A percentile compares a stretch with the other conserved stretches of the same genome.
Evolutionary conservation across 2,888 invertebrate genomes (phyloP).

Genomic region (Mimas tiliae): DNA sequence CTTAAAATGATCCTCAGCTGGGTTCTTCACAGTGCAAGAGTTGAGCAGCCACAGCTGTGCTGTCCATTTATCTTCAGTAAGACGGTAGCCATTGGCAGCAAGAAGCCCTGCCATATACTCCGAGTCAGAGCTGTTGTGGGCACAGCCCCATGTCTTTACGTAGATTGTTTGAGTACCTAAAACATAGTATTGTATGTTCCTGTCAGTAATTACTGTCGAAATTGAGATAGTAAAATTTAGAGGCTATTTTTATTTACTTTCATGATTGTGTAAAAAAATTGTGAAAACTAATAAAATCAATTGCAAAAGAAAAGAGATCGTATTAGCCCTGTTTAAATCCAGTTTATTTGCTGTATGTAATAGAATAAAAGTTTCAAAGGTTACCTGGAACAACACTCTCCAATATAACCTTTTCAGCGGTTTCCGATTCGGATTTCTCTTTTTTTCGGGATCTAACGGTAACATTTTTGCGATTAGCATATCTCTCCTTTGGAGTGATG

Average conservation of each 20-base stretch:
- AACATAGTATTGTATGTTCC: conserved; percentile 44
- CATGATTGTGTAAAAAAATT: too few relatives aligned
- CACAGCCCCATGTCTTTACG: conserved; percentile 98
- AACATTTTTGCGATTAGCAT: conserved; percentile 88
- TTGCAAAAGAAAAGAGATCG: too few relatives aligned
- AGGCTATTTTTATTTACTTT: conserved; percentile 4
- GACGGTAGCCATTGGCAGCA: conserved; percentile 93
- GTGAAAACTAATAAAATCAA: too few relatives aligned
- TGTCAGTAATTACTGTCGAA: too few relatives aligned
- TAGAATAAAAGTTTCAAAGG: conserved; percentile 47
- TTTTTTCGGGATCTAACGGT: conserved; percentile 87
- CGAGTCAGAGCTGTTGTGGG: conserved; percentile 98
- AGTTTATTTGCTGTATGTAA: conserved; percentile 20
- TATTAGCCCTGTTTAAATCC: too few relatives aligned
- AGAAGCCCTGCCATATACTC: conserved; percentile 99
- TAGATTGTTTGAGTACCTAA: conserved; percentile 92
- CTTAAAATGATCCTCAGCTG: conserved; percentile 96
- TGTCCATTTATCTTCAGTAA: conserved; percentile 90
- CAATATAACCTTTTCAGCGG: conserved; percentile 76
- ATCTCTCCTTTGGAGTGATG: conserved; percentile 91
- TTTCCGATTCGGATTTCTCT: conserved; percentile 55
- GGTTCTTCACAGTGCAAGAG: conserved; percentile 99
- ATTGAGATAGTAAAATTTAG: too few relatives aligned
- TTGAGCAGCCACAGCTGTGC: conserved; percentile 98
- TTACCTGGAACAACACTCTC: conserved; percentile 86